Evolutionary conservation across 2,888 invertebrate species (phyloP).

Genomic region (Globia sparganii): DNA sequence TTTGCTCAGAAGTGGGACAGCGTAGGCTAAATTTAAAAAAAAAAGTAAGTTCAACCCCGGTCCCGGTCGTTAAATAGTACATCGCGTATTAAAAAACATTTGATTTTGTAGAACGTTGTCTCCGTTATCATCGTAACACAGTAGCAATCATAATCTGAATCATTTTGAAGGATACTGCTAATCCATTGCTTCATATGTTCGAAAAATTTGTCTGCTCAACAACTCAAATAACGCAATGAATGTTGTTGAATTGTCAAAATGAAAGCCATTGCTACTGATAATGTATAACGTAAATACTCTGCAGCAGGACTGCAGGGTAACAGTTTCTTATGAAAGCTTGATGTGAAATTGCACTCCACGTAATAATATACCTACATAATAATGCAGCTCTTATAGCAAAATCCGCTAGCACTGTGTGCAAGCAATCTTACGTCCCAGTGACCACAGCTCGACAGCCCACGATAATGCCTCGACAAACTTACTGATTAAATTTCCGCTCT

Average conservation of each 20-base stretch:
- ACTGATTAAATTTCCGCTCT: conserved; percentile 77
- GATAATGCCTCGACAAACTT: conserved; percentile 74
- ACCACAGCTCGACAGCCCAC: conserved; percentile 66
- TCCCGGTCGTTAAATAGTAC: background rate
- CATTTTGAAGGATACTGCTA: too few relatives aligned
- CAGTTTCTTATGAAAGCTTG: background rate
- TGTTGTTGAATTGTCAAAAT: background rate
- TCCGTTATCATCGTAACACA: background rate
- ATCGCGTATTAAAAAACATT: background rate
- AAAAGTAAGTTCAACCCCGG: background rate
- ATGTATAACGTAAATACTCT: background rate
- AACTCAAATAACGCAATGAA: too few relatives aligned
- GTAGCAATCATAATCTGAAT: background rate
- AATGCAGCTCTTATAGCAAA: conserved; percentile 8
- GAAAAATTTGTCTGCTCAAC: background rate
- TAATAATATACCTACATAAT: background rate
- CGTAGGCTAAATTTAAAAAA: too few relatives aligned
- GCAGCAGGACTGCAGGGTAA: background rate
- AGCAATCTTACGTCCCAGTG: conserved; percentile 52
- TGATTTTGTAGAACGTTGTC: too few relatives aligned
- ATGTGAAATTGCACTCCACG: background rate
- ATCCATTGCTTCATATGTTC: too few relatives aligned
- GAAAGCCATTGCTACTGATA: background rate
- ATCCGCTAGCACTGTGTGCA: conserved; percentile 38
- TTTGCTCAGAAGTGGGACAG: too few relatives aligned